These are phyloP conservation scores for Drosophila kuntzei DNA, from an alignment of 2,888 invertebrate genomes.

Conservation along the genomic window DNA sequence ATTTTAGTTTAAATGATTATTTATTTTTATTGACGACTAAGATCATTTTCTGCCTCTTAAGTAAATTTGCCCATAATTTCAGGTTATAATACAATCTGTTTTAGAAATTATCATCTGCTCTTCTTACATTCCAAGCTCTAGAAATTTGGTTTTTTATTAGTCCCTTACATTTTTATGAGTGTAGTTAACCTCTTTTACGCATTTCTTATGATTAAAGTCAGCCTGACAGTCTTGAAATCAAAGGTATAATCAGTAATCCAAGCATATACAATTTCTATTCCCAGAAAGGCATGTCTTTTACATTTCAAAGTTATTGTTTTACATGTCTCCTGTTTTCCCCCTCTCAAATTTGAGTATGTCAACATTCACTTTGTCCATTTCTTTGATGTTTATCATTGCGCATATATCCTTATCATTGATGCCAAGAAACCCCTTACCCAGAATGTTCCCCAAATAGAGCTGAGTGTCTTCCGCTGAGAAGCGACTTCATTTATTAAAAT, in stretches of 20 bases:
- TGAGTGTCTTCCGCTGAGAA: constrained; percentile 10
- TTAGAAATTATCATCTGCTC: neutral
- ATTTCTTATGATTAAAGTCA: neutral
- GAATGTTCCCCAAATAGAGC: constrained; percentile 13
- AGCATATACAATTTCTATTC: neutral
- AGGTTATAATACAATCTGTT: neutral
- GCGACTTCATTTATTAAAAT: constrained; percentile 75
- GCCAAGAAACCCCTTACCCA: constrained; percentile 27
- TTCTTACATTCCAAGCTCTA: neutral
- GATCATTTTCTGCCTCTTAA: neutral
- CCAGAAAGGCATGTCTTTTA: constrained; percentile 7
- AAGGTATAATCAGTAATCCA: constrained; percentile 5
- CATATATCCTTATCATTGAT: constrained; percentile 23
- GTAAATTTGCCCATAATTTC: neutral
- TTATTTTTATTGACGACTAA: neutral
- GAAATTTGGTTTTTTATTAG: neutral
- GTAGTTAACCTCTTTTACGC: too few species aligned
- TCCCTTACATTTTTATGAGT: neutral
- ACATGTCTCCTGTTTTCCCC: neutral
- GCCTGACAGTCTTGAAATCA: constrained; percentile 20
- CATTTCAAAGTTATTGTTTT: constrained; percentile 26
- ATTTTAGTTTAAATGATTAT: too few species aligned
- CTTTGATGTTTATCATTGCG: constrained; percentile 42
- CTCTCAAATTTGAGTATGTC: constrained; percentile 6
- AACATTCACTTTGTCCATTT: constrained; percentile 18